Conservation (phyloP, 2,797 vertebrate genomes). For the Malurus leucopterus region DNA sequence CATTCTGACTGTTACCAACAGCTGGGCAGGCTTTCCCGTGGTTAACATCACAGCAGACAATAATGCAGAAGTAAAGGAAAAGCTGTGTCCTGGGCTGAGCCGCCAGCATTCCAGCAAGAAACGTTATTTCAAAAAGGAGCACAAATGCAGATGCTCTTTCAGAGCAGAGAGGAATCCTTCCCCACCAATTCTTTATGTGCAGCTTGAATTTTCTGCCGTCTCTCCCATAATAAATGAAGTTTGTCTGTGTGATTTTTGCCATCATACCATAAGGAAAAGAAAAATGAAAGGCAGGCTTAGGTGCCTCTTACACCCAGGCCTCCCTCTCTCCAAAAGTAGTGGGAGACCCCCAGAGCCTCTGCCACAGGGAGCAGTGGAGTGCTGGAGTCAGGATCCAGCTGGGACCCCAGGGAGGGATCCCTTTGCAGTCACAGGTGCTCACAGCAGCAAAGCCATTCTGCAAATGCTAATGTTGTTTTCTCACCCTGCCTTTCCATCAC, state of each 20-base stretch:
- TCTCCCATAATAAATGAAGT: background rate
- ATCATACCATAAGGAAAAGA: background rate
- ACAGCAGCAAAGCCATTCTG: background rate
- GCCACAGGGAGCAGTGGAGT: background rate
- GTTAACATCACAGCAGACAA: conserved; percentile 7
- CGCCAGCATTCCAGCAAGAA: background rate
- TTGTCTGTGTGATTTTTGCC: background rate
- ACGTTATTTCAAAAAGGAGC: background rate
- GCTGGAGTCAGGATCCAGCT: background rate
- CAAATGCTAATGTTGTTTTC: background rate
- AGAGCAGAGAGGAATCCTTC: background rate
- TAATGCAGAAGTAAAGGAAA: background rate
- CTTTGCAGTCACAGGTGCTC: rapidly evolving
- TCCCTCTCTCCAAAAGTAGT: rapidly evolving
- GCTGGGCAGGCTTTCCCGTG: background rate
- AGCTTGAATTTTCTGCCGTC: background rate
- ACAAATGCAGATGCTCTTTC: background rate
- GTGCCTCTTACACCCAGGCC: background rate
- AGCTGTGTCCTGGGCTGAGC: background rate
- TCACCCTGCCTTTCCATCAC: background rate
- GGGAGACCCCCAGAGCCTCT: background rate
- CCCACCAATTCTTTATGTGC: background rate
- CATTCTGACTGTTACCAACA: background rate
- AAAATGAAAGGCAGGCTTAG: rapidly evolving
- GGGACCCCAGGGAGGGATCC: background rate